These are phyloP conservation scores for Pelochelys cantorii DNA, from an alignment of 2,797 vertebrate genomes.

Conservation along the genomic window DNA sequence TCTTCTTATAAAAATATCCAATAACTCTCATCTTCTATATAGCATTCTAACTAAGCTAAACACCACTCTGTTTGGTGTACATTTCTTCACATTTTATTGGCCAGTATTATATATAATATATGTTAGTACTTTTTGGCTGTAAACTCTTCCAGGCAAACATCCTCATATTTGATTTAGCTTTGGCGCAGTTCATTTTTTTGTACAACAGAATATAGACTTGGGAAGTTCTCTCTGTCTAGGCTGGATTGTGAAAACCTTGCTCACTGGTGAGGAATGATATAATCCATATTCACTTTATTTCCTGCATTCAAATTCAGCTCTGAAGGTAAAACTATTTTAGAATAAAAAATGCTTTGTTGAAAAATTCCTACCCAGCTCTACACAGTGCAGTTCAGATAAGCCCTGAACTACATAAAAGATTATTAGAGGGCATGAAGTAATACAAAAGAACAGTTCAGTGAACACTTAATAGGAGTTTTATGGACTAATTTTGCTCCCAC, in stretches of 20 bases:
- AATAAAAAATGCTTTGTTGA: background rate
- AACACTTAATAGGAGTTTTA: background rate
- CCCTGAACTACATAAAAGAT: background rate
- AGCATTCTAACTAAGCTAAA: background rate
- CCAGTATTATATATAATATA: background rate
- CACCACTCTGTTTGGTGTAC: background rate
- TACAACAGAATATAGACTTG: background rate
- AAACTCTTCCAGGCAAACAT: background rate
- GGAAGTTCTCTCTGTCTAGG: background rate
- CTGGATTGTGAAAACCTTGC: background rate
- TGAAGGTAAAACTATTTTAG: background rate
- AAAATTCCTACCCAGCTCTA: background rate
- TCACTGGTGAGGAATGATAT: fast-evolving
- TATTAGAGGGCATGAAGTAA: background rate
- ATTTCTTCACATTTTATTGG: background rate
- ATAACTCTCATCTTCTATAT: background rate
- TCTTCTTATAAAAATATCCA: background rate
- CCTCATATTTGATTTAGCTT: background rate
- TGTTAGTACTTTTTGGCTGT: background rate
- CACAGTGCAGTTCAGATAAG: fast-evolving
- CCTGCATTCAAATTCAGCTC: background rate
- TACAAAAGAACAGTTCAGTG: background rate
- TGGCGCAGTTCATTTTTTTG: background rate
- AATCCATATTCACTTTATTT: background rate
- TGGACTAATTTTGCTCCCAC: background rate